Base-by-base conservation (phyloP, 2,113 vertebrate genomes). In the Cynopterus brachyotis region DNA sequence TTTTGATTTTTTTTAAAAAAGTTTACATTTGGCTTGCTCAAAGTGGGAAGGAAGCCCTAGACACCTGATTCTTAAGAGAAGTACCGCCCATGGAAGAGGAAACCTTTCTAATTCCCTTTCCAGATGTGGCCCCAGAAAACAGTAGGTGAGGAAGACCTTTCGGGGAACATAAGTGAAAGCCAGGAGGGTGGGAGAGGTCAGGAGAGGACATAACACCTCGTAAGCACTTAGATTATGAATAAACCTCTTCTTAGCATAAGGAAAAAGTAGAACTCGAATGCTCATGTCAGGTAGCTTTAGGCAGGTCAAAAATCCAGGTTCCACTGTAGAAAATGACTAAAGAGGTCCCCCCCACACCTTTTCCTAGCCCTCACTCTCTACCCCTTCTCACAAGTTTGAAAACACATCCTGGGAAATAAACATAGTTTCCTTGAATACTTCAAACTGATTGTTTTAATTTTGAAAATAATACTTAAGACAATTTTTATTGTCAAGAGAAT, bases 351-450 rank as follows among this genome's bases (percentile, higher is more conserved):
- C 60, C 42, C 47, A 66, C 62, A 13, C 35, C 79, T 28, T 16
- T 95, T 32, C 32, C 32, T 26, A 57, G 24, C 60, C 79, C 66
- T 95, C 64, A 4, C 95, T 70, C 70, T 47, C 55, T 16, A 82
- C 42, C 22, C 86, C 45, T 20, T 81, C 95, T 89, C 72, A n/a
- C 12, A 89, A 47, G 37, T 95, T 96, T 94, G 42, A 97, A 97
- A 96, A 97, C 91, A 96, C 95, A 98, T 97, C 66, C 91, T 78
- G 85, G 55, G 72, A 98, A 98, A 95, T 93, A 97, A 94, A 91
- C 30, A 76, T 35, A 87, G 70, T 86, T 97, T 97, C 94, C 40
- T 96, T 97, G 90, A 95, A 78, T 75, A 93, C 45, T 0, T 0
- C 60, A 87, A 89, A 70, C 72, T 72, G 67, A 35, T 88, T 91